Evolutionary conservation across 2,113 vertebrate species (phyloP).

Genomic region (Poecile atricapillus): DNA sequence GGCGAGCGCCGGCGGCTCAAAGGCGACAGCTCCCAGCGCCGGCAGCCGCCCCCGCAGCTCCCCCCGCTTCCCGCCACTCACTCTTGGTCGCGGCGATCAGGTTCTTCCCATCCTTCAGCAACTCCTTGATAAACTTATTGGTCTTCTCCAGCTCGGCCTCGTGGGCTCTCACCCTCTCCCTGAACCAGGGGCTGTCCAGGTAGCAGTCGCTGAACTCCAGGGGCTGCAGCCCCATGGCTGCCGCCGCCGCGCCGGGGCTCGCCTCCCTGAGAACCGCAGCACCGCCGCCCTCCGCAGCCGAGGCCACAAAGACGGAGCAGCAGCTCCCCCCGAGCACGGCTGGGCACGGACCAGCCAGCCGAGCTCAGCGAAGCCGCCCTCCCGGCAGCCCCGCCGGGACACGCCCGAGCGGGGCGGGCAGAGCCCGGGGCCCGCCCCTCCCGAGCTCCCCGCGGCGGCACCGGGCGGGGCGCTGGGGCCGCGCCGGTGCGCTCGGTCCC

Average conservation of each 20-base stretch:
- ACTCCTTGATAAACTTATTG: slow-evolving; percentile 96
- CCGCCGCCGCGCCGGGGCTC: not conserved
- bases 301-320: not conserved
- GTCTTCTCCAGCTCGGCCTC: slow-evolving; percentile 95
- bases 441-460: not conserved
- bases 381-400: not conserved
- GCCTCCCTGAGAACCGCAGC: not conserved
- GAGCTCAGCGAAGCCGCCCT: not conserved
- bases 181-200: slow-evolving; percentile 91
- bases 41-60: not conserved
- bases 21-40: not conserved
- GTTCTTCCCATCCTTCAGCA: slow-evolving; percentile 96
- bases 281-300: not conserved
- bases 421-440: not conserved
- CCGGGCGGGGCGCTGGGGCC: not conserved
- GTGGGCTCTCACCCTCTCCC: slow-evolving; percentile 89
- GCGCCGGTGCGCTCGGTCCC: fast-evolving
- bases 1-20: not conserved
- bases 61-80: slow-evolving; percentile 65
- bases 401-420: not conserved
- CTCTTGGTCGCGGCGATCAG: slow-evolving; percentile 95
- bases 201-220: slow-evolving; percentile 97
- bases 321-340: not conserved
- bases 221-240: slow-evolving; percentile 91
- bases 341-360: not conserved